Percentiles rank a stretch among this genome's conserved stretches.
These are phyloP conservation scores for Ormyrus nitidulus DNA, from an alignment of 2,888 invertebrate species.

Conservation along the genomic window DNA sequence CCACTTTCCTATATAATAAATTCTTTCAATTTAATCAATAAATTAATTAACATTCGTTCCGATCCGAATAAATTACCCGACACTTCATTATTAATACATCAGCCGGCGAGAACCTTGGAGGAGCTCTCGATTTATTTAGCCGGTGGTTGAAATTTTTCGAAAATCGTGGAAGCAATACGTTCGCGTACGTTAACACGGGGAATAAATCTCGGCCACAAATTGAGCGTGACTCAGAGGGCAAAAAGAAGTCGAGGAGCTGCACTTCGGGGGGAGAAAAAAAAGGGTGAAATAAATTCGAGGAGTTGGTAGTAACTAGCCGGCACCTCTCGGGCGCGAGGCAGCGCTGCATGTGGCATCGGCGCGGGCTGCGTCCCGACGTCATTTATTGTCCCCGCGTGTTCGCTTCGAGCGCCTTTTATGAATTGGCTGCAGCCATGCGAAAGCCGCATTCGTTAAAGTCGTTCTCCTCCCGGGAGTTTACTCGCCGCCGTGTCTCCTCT, in stretches of 20 bases:
- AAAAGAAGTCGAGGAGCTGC: no score
- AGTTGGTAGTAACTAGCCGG: conserved; percentile 42
- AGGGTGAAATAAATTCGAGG: background rate
- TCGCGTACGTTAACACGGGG: background rate
- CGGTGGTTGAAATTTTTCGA: background rate
- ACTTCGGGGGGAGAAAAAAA: background rate
- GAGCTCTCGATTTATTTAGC: no score
- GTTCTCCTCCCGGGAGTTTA: background rate
- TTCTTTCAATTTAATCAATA: no score
- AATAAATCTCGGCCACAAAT: conserved; percentile 19
- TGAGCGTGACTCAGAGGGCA: no score
- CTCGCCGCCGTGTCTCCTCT: no score
- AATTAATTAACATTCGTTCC: no score
- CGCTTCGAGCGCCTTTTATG: conserved; percentile 60
- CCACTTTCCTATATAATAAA: background rate
- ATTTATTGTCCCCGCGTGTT: conserved; percentile 64
- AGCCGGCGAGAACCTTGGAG: no score
- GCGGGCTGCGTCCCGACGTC: conserved; percentile 65
- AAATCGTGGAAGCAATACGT: conserved; percentile 14
- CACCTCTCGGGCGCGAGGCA: conserved; percentile 46
- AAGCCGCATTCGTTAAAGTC: conserved; percentile 62
- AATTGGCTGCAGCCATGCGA: conserved; percentile 66
- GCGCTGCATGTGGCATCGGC: conserved; percentile 63
- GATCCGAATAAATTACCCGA: no score
- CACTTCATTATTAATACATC: no score